phyloP scores from a whole-genome alignment of 2,888 invertebrate genomes.

The Agrochola circellaris region DNA sequence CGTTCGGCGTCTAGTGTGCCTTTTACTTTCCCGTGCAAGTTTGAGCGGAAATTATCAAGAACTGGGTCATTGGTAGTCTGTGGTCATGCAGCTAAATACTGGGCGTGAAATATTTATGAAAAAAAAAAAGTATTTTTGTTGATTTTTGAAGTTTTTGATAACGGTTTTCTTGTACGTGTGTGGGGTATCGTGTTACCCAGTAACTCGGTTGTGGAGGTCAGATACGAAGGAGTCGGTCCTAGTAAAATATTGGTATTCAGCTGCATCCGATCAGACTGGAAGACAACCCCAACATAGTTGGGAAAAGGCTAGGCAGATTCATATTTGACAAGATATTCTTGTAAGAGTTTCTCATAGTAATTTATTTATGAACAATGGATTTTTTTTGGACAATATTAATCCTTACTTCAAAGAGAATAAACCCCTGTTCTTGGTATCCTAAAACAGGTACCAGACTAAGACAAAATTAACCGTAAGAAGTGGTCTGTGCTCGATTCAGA shows the following conservation, averaged over 20 bases:
- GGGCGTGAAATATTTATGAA: not conserved
- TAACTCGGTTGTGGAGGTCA: not conserved
- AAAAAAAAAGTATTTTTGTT: not conserved
- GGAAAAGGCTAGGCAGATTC: not conserved
- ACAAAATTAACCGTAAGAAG: constrained; percentile 38
- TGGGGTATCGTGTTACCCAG: not conserved
- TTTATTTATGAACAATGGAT: not conserved
- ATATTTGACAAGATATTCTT: not conserved
- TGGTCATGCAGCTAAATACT: constrained; percentile 11
- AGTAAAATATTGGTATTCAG: not conserved
- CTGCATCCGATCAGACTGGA: not conserved
- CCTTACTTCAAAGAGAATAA: not conserved
- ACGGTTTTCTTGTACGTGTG: not conserved
- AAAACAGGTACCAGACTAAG: constrained; percentile 22
- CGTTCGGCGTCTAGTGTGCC: constrained; percentile 36
- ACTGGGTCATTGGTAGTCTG: constrained; percentile 51
- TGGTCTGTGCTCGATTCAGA: constrained; percentile 29
- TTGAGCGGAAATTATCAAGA: constrained; percentile 37
- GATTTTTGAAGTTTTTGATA: not conserved
- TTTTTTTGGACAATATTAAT: not conserved
- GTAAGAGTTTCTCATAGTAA: not conserved
- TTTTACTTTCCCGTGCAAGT: constrained; percentile 63
- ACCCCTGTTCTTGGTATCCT: not conserved
- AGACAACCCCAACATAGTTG: not conserved
- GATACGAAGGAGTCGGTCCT: not conserved